A percentile compares a stretch with the other conserved stretches of the same genome.
These are phyloP conservation scores for Bettongia penicillata DNA, from an alignment of 2,113 vertebrate species.

Conservation along the genomic window DNA sequence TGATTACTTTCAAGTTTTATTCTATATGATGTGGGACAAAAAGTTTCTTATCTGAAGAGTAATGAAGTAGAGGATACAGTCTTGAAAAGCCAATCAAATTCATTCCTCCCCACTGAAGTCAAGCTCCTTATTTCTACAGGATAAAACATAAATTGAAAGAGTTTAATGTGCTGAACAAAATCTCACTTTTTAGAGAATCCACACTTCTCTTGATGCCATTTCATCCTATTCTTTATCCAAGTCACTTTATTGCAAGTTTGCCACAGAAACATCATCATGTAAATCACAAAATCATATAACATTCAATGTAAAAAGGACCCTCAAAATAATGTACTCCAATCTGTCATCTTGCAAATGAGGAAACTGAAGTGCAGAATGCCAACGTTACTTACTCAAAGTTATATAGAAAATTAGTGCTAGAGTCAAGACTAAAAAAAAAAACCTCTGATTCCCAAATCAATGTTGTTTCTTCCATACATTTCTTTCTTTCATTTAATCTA, in stretches of 20 bases:
- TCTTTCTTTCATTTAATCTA: not conserved
- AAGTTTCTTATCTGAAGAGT: not conserved
- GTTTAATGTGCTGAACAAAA: not conserved
- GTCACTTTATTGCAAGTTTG: constrained; percentile 23
- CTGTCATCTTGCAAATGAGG: not conserved
- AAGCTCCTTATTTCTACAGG: not conserved
- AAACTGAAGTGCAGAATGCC: not conserved
- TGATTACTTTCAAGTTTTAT: not conserved
- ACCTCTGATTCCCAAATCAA: not conserved
- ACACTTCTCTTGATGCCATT: not conserved
- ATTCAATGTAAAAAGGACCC: not conserved
- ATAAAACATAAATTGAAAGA: not conserved
- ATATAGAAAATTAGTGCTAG: not conserved
- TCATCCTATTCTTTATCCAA: not conserved
- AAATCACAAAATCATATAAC: not conserved
- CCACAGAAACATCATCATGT: constrained; percentile 18
- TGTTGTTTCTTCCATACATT: not conserved
- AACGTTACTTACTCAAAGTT: not conserved
- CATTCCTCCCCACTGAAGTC: not conserved
- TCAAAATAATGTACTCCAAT: not conserved
- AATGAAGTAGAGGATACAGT: no score
- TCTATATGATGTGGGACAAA: not conserved
- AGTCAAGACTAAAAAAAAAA: not conserved
- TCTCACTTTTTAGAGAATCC: not conserved
- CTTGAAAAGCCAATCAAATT: no score